Percentiles rank a stretch among this genome's conserved stretches.
Evolutionary conservation across 92 coral and sea anemone species (phyloP).

Genomic region (Actinostola sp.): DNA sequence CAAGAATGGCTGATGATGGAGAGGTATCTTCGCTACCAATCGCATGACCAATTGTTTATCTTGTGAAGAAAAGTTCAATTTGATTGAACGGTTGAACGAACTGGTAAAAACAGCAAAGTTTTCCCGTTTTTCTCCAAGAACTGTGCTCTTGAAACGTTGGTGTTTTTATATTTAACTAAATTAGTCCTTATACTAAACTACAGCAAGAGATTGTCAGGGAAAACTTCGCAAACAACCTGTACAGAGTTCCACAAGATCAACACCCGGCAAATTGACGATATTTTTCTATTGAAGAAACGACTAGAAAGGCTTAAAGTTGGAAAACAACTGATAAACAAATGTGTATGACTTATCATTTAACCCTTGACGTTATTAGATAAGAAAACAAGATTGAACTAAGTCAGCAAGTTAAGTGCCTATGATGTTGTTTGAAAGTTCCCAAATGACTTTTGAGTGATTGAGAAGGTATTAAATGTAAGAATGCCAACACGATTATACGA

Average conservation of each 20-base stretch:
- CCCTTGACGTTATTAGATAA: too few relatives aligned
- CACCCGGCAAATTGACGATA: background rate
- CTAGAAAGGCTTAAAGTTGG: background rate
- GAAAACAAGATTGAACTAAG: too few relatives aligned
- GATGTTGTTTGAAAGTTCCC: too few relatives aligned
- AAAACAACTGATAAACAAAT: background rate
- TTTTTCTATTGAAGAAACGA: background rate
- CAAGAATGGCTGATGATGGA: background rate
- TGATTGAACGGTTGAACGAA: background rate
- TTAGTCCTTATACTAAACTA: too few relatives aligned
- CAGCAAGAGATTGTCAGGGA: too few relatives aligned
- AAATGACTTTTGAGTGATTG: background rate
- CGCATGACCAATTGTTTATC: slow-evolving; percentile 15
- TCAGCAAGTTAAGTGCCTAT: background rate
- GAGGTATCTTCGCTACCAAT: background rate
- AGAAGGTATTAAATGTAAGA: background rate
- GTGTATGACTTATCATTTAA: too few relatives aligned
- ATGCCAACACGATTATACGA: slow-evolving; percentile 38
- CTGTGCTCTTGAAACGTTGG: background rate
- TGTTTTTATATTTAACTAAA: too few relatives aligned
- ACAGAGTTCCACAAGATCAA: background rate
- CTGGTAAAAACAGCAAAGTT: background rate
- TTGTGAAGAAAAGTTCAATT: slow-evolving; percentile 23
- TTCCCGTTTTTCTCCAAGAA: background rate
- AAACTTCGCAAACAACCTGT: too few relatives aligned